Evolutionary conservation across 2,888 invertebrate genomes (phyloP), one percentile per base, ranked within the genome.

Genomic region (Hofmannophila pseudospretella): DNA sequence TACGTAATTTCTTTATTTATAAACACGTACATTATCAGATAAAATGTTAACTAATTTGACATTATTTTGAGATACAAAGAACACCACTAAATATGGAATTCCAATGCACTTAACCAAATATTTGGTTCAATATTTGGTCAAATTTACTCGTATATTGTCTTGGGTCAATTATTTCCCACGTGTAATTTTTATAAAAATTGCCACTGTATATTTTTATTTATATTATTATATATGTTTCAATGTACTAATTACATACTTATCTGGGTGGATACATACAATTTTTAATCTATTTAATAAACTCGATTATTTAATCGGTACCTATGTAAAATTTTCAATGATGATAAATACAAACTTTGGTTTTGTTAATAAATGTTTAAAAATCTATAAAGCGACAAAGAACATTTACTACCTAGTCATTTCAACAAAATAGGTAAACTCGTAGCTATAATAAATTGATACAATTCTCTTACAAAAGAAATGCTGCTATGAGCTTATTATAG

Each of bases 111-210:
- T 70, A 70, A 72, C 78, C 78, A 81, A 81, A 78, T 68, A 80
- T 76, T 77, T 71, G 72, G 71, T 64, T 54, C 42, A 72, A 74
- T 68, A 79, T 78, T 81, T 82, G 79, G 78, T 82, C 78, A 67
- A 71, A 67, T 70, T 68, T n/a, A n/a, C n/a, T n/a, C n/a, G n/a
- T n/a, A 81, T 85, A 85, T 82, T 85, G 84, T 85, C 84, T 67
- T 54, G 65, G 67, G 66, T 63, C 45, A 55, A 23, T 61, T 66
- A n/a, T n/a, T 49, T 52, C 68, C 63, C 67, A 55, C 50, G 4
- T 41, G 45, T 64, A 52, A 57, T 39, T 51, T 52, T 52, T 58
- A 60, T 54, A 50, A 59, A 58, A 58, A 57, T 51, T 53, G 51
- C 54, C 46, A 51, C 54, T 48, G 46, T 61, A 62, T 59, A 32